These are phyloP conservation scores for Pycnonotus jocosus DNA, from an alignment of 2,113 vertebrate species.

Conservation along the genomic window DNA sequence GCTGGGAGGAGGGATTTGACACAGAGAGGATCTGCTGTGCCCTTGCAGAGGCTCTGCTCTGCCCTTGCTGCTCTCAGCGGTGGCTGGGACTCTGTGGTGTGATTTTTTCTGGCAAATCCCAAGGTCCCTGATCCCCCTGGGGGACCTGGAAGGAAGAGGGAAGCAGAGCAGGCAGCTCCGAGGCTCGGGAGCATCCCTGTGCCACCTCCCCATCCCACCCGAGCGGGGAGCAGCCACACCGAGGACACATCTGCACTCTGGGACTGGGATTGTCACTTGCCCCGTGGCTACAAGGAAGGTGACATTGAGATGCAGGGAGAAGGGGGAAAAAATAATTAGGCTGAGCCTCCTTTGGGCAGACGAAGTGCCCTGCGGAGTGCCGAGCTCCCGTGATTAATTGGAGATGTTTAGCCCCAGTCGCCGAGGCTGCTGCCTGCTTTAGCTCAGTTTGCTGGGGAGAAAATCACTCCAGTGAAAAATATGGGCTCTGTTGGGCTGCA, in stretches of 20 bases:
- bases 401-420: not conserved
- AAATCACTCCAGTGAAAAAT: not conserved
- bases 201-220: not conserved
- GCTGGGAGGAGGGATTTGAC: not conserved
- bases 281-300: not conserved
- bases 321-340: not conserved
- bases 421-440: not conserved
- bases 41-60: not conserved
- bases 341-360: slow-evolving; percentile 14
- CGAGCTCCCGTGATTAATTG: not conserved
- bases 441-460: not conserved
- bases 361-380: not conserved
- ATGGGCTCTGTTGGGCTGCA: not conserved
- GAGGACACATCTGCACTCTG: not conserved
- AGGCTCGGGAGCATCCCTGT: not conserved
- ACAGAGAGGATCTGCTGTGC: not conserved
- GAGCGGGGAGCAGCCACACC: rapidly evolving
- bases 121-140: not conserved
- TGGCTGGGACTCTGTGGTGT: not conserved
- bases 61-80: not conserved
- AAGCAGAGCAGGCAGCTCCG: not conserved
- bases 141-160: not conserved
- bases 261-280: not conserved
- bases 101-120: not conserved
- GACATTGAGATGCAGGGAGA: slow-evolving; percentile 37